These are phyloP conservation scores for Tetranychus truncatus DNA, from an alignment of 2,888 invertebrate species.

Conservation along the genomic window DNA sequence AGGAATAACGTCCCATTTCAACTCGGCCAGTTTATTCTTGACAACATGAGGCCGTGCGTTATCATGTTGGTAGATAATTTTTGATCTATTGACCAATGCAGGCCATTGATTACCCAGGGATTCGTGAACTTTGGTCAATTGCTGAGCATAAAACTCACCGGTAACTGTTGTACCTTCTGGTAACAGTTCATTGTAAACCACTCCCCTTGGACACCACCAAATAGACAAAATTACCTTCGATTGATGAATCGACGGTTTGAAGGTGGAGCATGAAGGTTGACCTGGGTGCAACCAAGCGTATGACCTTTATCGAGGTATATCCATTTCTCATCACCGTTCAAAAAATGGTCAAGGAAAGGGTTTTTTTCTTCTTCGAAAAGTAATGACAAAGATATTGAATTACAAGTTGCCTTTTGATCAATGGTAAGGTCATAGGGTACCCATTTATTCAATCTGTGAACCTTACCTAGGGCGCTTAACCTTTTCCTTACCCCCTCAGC, in stretches of 20 bases:
- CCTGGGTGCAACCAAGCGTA: not conserved
- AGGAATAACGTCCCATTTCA: constrained; percentile 23
- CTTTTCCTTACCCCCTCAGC: not conserved
- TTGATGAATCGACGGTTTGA: constrained; percentile 9
- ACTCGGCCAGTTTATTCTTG: constrained; percentile 16
- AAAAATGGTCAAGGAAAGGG: not conserved
- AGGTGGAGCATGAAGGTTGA: not conserved
- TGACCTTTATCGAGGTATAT: not conserved
- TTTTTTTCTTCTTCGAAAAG: not conserved
- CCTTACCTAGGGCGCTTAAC: constrained; percentile 8
- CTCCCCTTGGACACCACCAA: constrained; percentile 23
- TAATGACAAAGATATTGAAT: not conserved
- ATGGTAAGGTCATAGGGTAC: not conserved
- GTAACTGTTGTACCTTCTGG: constrained; percentile 20
- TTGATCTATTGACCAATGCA: constrained; percentile 18
- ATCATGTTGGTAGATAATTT: no score
- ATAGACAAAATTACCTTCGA: constrained; percentile 23
- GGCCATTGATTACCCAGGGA: constrained; percentile 18
- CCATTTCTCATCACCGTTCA: not conserved
- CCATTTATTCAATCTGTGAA: not conserved
- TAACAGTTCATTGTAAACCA: constrained; percentile 22
- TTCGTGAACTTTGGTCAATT: constrained; percentile 21
- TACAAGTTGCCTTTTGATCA: not conserved
- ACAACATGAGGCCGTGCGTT: constrained; percentile 26
- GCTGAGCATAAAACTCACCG: constrained; percentile 22